Conservation (phyloP, 2,888 invertebrate genomes). For the Phengaris arion region DNA sequence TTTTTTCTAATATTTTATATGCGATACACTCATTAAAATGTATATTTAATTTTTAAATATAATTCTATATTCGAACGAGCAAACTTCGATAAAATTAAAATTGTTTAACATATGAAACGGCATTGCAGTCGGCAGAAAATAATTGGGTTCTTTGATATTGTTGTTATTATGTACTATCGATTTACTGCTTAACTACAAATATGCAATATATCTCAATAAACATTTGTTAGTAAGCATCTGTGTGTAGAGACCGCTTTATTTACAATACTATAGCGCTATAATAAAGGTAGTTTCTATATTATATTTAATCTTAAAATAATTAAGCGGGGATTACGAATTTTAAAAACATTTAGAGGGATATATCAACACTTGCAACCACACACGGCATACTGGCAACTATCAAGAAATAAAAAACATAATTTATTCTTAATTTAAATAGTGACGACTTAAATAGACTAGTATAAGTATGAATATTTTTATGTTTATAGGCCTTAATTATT, state of each 20-base stretch:
- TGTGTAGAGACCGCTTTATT: constrained; percentile 61
- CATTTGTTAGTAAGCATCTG: constrained; percentile 64
- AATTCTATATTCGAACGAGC: constrained; percentile 78
- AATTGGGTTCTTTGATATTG: constrained; percentile 73
- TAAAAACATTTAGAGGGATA: constrained; percentile 57
- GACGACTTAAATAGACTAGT: constrained; percentile 21
- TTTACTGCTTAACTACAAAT: constrained; percentile 72
- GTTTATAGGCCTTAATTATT: background rate
- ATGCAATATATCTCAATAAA: constrained; percentile 62
- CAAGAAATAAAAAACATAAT: constrained; percentile 32
- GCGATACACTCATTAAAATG: constrained; percentile 68
- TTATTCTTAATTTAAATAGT: constrained; percentile 15
- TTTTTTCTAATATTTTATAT: constrained; percentile 65
- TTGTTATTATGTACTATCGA: constrained; percentile 75
- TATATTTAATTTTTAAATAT: constrained; percentile 75
- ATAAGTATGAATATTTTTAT: background rate
- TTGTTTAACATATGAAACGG: constrained; percentile 75
- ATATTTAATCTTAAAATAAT: constrained; percentile 55
- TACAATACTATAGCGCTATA: constrained; percentile 62
- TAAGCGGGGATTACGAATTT: constrained; percentile 63
- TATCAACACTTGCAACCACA: constrained; percentile 63
- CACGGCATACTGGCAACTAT: constrained; percentile 65
- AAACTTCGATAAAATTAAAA: constrained; percentile 79
- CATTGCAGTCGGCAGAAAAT: constrained; percentile 58
- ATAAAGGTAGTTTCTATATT: constrained; percentile 48